Evolutionary conservation across 2,888 invertebrate species (phyloP).

Genomic region (Anthrax anthrax): DNA sequence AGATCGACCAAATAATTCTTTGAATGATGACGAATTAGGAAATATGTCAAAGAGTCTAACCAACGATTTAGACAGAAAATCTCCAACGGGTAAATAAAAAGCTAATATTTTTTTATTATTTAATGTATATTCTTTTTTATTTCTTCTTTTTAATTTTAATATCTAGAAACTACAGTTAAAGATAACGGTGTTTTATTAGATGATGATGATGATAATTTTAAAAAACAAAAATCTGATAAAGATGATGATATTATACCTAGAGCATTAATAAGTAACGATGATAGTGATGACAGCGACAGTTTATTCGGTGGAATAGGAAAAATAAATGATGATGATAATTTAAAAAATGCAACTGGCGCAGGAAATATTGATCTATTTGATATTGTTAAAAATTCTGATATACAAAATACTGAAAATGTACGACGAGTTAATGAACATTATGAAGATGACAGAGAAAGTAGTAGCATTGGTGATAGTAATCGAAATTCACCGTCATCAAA

Average conservation of each 20-base stretch:
- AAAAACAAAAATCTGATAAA: not conserved
- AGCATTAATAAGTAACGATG: not conserved
- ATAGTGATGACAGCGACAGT: not conserved
- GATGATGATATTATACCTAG: not conserved
- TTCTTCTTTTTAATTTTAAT: too few species aligned
- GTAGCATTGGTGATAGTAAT: not conserved
- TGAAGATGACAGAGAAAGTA: too few species aligned
- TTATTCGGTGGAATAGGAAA: not conserved
- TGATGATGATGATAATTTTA: not conserved
- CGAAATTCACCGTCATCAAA: not conserved
- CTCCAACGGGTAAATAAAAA: too few species aligned
- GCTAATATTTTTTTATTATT: too few species aligned
- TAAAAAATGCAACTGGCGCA: not conserved
- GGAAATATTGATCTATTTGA: not conserved
- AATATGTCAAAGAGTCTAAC: too few species aligned
- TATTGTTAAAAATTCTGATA: not conserved
- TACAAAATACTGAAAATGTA: not conserved
- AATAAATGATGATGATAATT: not conserved
- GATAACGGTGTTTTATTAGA: not conserved
- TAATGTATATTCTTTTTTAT: too few species aligned
- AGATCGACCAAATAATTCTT: too few species aligned
- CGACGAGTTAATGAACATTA: too few species aligned
- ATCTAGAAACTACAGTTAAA: too few species aligned
- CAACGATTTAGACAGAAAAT: too few species aligned
- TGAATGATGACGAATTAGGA: too few species aligned